Base-by-base conservation (phyloP, 2,797 vertebrate genomes). In the Centroberyx gerrardi region DNA sequence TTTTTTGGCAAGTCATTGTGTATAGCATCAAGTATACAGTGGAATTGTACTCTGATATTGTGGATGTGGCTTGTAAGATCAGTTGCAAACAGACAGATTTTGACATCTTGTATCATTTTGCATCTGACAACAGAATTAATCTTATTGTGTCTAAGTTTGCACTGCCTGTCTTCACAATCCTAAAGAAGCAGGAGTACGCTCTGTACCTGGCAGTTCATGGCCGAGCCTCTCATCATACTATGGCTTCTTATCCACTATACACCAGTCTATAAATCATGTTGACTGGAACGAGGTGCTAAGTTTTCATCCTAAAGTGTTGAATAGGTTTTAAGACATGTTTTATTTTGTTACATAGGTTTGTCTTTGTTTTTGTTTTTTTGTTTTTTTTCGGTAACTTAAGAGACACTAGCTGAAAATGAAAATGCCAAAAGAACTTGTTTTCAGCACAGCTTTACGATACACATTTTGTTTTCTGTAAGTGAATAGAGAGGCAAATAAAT, bases 211-310 rank as follows among this genome's bases (percentile, higher is more conserved):
- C 55, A 64, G 67, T 64, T 82, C 74, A 73, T 65, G 70, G 81
- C 79, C 78, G 63, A 80, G 58, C 72, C 28, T 72, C 64, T 72
- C 77, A 76, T 62, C 63, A 42, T 63, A 65, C 78, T 59, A 27
- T 81, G 51, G 74, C 77, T 90, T 90, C 33, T 70, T 84, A 81
- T 78, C 79, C 76, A 90, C 89, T 89, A 82, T 52, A 84, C 68
- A 78, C 92, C 93, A 90, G 91, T 93, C 89, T 1, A 56, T 83
- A 22, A 68, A 78, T 75, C 85, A 83, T 84, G 81, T 66, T 67
- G 88, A 92, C 93, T 93, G 92, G 90, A 89, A 87, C 83, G 88
- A 88, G 93, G 94, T 95, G 94, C 94, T 95, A 94, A 62, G 88
- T 92, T 94, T 90, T 90, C 85, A 91, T 86, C 84, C 73, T 80